Evolutionary conservation across 2,888 invertebrate species (phyloP), one percentile per base, ranked within the genome.

Genomic region (Meteorus cinctellus): DNA sequence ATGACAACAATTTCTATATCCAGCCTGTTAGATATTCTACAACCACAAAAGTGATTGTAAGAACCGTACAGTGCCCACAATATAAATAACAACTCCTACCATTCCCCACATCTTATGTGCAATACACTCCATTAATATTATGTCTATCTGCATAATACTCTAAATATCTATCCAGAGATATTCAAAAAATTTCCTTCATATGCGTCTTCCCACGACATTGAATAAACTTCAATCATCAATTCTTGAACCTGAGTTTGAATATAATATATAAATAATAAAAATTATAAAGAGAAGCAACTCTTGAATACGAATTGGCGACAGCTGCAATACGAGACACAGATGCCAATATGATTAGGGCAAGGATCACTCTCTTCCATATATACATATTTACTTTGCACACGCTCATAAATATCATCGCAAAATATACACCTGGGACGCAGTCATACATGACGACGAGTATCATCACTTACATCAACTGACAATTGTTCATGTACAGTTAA

Each of bases 361-460:
- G 65, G 65, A 65, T 65, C 41, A 34, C 12, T 65, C 31, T 31
- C 6, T 1, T 31, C 12, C 16, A 29, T 31, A 63, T 29, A 16
- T 55, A 62, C 62, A 62, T 62, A 62, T 62, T 62, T 62, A 29
- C 62, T n/a, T 62, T 62, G 62, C 27, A 55, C 55, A 55, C 19
- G 19, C 55, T 55, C 55, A 19, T 55, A 55, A 55, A 55, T 55
- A 55, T 19, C 19, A n/a, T 55, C 19, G 19, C n/a, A 55, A 19
- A 55, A 55, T 55, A 55, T 63, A 63, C 16, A 63, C 10, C 16
- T 29, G 27, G 16, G 63, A 63, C 10, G 62, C 31, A 62, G 31
- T 29, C 62, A 62, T 10, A 16, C 29, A 29, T 62, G 27, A 62
- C 62, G 62, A 62, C 27, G 31, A 29, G 31, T 62, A 62, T 62